phyloP scores from a whole-genome alignment of 2,888 invertebrate species.

The Acholoe squamosa region DNA sequence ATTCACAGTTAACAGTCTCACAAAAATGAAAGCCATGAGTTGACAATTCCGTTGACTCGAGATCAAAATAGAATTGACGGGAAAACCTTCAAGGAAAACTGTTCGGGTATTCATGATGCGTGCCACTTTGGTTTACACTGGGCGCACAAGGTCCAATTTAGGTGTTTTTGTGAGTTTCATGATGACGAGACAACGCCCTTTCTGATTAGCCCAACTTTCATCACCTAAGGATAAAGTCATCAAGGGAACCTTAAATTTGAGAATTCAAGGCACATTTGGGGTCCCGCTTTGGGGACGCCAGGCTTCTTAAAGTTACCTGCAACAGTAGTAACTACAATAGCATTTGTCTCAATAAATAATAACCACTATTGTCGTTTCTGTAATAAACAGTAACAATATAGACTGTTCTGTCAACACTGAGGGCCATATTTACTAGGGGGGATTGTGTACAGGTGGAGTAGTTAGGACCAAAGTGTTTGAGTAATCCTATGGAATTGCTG shows the following conservation, averaged over 20 bases:
- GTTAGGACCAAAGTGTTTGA: not conserved
- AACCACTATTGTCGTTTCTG: not conserved
- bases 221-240: not conserved
- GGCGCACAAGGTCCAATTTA: not conserved
- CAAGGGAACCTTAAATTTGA: constrained; percentile 16
- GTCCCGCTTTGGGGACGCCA: not conserved
- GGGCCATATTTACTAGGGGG: too few relatives aligned
- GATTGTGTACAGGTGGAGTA: too few relatives aligned
- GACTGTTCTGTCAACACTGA: too few relatives aligned
- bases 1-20: constrained; percentile 55
- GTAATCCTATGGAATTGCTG: constrained; percentile 16
- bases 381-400: too few relatives aligned
- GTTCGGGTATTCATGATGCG: not conserved
- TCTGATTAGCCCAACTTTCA: constrained; percentile 8
- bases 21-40: constrained; percentile 50
- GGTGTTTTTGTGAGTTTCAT: not conserved
- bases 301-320: not conserved
- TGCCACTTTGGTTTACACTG: not conserved
- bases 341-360: not conserved
- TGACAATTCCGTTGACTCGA: constrained; percentile 29
- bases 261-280: constrained; percentile 47
- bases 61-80: constrained; percentile 42
- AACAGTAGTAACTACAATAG: constrained; percentile 8
- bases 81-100: not conserved
- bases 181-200: not conserved